These are phyloP conservation scores for Gastrophryne carolinensis DNA, from an alignment of 2,797 vertebrate genomes.

Conservation along the genomic window DNA sequence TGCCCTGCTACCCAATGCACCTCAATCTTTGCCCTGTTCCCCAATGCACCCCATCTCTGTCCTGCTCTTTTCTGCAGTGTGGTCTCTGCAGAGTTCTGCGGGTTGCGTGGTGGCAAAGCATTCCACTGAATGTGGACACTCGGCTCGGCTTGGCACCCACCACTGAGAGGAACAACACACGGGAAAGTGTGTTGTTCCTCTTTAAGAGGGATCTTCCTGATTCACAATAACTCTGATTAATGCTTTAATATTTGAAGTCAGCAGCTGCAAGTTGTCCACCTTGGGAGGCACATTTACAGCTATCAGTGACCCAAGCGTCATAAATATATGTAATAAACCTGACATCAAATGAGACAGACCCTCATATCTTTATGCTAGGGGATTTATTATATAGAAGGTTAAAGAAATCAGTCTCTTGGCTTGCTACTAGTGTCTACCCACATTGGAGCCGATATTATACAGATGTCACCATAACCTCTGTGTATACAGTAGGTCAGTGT, in stretches of 20 bases:
- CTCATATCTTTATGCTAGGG: neutral
- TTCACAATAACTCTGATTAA: too few species aligned
- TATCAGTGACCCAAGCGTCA: neutral
- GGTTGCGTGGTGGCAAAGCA: too few species aligned
- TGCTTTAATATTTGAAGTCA: neutral
- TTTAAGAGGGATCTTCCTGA: too few species aligned
- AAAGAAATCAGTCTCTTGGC: neutral
- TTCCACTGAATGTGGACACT: too few species aligned
- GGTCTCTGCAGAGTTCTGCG: too few species aligned
- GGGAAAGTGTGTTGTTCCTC: too few species aligned
- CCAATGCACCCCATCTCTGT: too few species aligned
- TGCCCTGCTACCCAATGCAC: too few species aligned
- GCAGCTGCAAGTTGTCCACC: neutral
- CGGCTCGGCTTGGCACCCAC: too few species aligned
- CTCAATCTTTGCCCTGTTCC: too few species aligned
- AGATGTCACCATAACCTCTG: neutral
- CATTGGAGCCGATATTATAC: neutral
- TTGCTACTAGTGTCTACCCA: neutral
- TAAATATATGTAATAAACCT: conserved; percentile 14
- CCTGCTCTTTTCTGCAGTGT: too few species aligned
- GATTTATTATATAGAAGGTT: neutral
- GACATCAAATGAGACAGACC: neutral
- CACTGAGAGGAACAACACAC: too few species aligned
- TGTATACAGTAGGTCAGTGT: neutral
- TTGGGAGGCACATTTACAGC: neutral